A percentile compares a stretch with the other conserved stretches of the same genome.
Conservation (phyloP, 2,797 vertebrate genomes). For the Coreius guichenoti region DNA sequence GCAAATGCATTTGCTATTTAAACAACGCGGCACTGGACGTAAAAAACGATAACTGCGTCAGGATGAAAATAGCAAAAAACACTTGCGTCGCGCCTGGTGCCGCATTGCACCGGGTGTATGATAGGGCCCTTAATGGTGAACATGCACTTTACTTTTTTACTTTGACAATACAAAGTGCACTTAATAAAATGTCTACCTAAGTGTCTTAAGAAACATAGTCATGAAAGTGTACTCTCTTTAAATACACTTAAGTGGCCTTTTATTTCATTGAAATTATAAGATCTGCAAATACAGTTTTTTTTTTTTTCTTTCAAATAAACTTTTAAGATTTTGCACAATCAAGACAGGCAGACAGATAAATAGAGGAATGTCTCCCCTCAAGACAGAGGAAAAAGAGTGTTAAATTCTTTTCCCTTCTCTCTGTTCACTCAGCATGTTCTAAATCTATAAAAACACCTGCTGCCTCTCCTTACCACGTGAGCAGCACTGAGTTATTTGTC, state of each 20-base stretch:
- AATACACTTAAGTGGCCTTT: not conserved
- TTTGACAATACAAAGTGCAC: not conserved
- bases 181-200: not conserved
- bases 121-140: not conserved
- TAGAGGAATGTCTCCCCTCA: constrained; percentile 16
- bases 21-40: too few species aligned
- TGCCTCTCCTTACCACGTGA: constrained; percentile 59
- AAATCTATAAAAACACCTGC: constrained; percentile 80
- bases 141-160: not conserved
- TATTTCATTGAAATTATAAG: not conserved
- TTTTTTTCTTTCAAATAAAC: not conserved
- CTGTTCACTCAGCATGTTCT: constrained; percentile 67
- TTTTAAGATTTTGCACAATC: not conserved
- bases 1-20: too few species aligned
- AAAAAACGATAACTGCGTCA: too few species aligned
- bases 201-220: not conserved
- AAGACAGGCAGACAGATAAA: not conserved
- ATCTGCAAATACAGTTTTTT: not conserved
- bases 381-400: constrained; percentile 69
- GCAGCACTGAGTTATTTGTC: constrained; percentile 44
- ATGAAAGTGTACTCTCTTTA: not conserved
- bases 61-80: too few species aligned
- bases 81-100: too few species aligned
- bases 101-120: too few species aligned
- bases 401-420: constrained; percentile 67